Conservation (phyloP, 2,797 vertebrate genomes). For the Molossus alvarezi region DNA sequence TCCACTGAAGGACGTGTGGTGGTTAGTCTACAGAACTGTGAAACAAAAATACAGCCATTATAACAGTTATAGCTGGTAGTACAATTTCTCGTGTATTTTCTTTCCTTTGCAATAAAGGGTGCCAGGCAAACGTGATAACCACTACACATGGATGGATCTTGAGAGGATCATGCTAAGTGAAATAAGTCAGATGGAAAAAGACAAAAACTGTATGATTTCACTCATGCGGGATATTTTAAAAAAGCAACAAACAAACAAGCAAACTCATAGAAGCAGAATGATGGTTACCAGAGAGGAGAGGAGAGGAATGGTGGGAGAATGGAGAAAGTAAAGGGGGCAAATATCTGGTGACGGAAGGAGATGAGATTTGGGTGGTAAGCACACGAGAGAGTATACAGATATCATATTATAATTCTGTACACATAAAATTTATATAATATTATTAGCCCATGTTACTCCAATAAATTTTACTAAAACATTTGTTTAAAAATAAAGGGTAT, state of each 20-base stretch:
- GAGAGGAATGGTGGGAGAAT: not conserved
- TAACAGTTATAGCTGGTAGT: slow-evolving; percentile 60
- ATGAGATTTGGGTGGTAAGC: not conserved
- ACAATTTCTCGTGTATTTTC: slow-evolving; percentile 61
- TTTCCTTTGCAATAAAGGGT: slow-evolving; percentile 79
- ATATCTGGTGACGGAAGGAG: not conserved
- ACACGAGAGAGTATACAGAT: not conserved
- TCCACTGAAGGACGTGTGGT: slow-evolving; percentile 52
- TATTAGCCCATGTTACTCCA: not conserved
- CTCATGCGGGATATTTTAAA: not conserved
- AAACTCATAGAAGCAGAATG: not conserved
- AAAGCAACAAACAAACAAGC: not conserved
- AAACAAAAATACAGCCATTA: slow-evolving; percentile 51
- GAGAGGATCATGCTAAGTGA: not conserved
- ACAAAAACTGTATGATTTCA: not conserved
- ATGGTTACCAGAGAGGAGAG: not conserved
- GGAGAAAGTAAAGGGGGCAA: not conserved
- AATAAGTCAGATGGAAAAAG: not conserved
- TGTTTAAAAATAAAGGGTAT: slow-evolving; percentile 61
- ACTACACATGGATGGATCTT: not conserved
- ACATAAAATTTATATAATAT: not conserved
- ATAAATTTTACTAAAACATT: not conserved
- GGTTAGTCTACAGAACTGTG: slow-evolving; percentile 73
- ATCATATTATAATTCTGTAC: not conserved
- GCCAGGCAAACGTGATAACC: not conserved